These are phyloP conservation scores for Gastrophryne carolinensis DNA, from an alignment of 2,797 vertebrate species.

Conservation along the genomic window DNA sequence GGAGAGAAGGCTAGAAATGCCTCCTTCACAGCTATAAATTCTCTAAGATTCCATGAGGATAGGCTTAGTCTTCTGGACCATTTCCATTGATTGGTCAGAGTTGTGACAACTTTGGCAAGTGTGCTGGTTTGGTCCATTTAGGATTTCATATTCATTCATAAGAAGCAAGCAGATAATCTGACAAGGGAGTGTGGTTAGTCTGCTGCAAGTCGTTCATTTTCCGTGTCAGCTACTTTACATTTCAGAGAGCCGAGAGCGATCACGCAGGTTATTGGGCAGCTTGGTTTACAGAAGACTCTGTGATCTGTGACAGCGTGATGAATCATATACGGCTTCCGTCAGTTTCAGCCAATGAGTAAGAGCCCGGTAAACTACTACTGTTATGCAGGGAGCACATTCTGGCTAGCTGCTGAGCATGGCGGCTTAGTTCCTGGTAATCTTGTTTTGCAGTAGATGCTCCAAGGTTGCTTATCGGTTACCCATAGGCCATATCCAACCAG, in stretches of 20 bases:
- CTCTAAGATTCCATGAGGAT: no score
- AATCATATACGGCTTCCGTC: not conserved
- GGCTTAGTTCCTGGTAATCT: no score
- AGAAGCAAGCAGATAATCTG: constrained; percentile 1
- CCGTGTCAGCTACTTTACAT: constrained; percentile 24
- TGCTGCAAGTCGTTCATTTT: not conserved
- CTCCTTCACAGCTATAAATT: no score
- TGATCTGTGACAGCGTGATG: constrained; percentile 19
- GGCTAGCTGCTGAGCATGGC: no score
- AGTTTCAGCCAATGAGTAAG: not conserved
- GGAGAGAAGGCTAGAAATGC: no score
- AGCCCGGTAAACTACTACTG: not conserved
- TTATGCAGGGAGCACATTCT: no score
- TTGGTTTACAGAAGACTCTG: not conserved
- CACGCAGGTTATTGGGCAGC: constrained; percentile 17
- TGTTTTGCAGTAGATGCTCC: no score
- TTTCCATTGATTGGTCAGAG: no score
- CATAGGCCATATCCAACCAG: no score
- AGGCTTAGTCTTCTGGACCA: no score
- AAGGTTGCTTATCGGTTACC: no score
- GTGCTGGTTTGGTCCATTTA: not conserved
- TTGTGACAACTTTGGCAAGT: not conserved
- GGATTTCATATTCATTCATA: constrained; percentile 25
- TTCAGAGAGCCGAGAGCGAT: not conserved
- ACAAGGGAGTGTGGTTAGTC: constrained; percentile 14